Conservation (phyloP, 2,797 vertebrate species). For the Megaceryle alcyon region DNA sequence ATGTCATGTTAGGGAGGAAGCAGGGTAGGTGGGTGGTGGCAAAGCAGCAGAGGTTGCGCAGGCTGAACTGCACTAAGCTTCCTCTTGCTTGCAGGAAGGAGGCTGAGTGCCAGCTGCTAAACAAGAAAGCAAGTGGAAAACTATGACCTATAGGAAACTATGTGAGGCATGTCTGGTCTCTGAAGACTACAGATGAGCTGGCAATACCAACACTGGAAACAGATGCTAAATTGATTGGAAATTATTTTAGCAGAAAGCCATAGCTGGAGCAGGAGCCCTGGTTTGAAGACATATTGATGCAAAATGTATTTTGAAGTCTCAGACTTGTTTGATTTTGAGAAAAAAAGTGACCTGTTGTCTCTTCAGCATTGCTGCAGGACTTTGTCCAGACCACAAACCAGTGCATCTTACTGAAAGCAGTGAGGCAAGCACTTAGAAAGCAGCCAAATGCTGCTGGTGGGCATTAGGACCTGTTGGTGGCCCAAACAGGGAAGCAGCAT, state of each 20-base stretch:
- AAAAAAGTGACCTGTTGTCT: not conserved
- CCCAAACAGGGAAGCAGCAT: not conserved
- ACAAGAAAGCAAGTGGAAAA: slow-evolving; percentile 80
- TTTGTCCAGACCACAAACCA: not conserved
- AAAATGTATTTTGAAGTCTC: not conserved
- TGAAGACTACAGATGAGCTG: slow-evolving; percentile 65
- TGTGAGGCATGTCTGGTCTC: slow-evolving; percentile 72
- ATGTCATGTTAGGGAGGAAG: slow-evolving; percentile 26
- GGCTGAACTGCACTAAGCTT: not conserved
- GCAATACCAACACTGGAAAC: slow-evolving; percentile 56
- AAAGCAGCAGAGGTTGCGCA: not conserved
- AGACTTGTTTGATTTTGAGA: not conserved
- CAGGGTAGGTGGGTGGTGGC: not conserved
- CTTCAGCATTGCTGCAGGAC: not conserved
- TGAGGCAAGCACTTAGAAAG: not conserved
- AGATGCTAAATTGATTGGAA: slow-evolving; percentile 75
- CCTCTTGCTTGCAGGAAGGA: slow-evolving; percentile 72
- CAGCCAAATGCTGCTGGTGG: not conserved
- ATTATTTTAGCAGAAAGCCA: slow-evolving; percentile 66
- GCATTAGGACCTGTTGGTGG: not conserved
- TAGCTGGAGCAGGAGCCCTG: not conserved
- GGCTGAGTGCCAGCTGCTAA: slow-evolving; percentile 79
- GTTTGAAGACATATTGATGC: not conserved
- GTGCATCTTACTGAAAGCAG: not conserved
- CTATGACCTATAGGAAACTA: slow-evolving; percentile 83